A percentile compares a stretch with the other conserved stretches of the same genome.
These are phyloP conservation scores for Malaclemys terrapin DNA, from an alignment of 2,113 vertebrate species.

Conservation along the genomic window DNA sequence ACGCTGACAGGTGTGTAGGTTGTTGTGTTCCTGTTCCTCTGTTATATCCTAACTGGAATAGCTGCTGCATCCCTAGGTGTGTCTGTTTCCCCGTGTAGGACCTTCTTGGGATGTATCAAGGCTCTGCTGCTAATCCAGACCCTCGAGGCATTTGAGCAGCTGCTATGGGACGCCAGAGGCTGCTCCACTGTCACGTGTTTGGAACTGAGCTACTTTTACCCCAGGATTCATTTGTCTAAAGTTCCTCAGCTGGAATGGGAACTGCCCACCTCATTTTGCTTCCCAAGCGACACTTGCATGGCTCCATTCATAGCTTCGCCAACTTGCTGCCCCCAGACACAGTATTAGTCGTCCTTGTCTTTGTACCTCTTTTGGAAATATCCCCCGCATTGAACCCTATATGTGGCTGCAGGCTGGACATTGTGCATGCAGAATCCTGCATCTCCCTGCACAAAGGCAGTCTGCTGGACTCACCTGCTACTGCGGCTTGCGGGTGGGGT, in stretches of 20 bases:
- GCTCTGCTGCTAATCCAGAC: background rate
- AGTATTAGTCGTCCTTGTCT: background rate
- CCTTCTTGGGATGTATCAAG: background rate
- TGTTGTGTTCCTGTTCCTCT: conserved; percentile 41
- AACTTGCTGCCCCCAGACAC: background rate
- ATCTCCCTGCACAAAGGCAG: background rate
- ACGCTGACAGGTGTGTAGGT: background rate
- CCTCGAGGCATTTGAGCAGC: background rate
- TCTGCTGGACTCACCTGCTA: background rate
- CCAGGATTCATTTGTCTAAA: background rate
- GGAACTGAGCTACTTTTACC: rapidly evolving
- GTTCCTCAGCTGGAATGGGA: background rate
- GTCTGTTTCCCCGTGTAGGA: background rate
- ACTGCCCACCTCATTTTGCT: background rate
- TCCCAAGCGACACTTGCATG: background rate
- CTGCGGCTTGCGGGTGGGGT: background rate
- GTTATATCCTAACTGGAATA: background rate
- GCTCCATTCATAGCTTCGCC: rapidly evolving
- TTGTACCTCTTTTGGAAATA: background rate
- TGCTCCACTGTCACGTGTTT: background rate
- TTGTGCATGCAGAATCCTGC: background rate
- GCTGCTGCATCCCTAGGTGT: background rate
- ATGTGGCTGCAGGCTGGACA: rapidly evolving
- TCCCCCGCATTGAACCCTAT: background rate
- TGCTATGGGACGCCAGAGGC: background rate